These are phyloP conservation scores for Tetrax tetrax DNA, from an alignment of 2,113 vertebrate genomes.

Conservation along the genomic window DNA sequence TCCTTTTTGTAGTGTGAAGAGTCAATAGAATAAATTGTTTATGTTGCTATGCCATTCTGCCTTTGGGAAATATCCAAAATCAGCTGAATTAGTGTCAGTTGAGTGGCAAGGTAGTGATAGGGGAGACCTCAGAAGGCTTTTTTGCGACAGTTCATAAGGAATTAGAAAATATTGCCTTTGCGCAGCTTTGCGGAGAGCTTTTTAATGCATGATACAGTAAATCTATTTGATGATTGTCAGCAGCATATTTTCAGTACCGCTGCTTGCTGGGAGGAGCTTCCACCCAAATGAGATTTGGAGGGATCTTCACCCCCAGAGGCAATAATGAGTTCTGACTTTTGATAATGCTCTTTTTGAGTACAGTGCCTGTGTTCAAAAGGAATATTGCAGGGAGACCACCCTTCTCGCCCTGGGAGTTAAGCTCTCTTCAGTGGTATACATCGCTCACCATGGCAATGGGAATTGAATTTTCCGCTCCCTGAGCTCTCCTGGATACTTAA, in stretches of 20 bases:
- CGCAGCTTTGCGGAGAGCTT: not conserved
- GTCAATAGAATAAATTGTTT: constrained; percentile 2
- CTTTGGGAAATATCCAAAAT: not conserved
- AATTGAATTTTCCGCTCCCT: constrained; percentile 71
- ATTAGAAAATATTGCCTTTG: not conserved
- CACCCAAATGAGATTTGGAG: not conserved
- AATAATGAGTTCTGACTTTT: constrained; percentile 20
- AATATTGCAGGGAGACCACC: constrained; percentile 42
- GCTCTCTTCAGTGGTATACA: not conserved
- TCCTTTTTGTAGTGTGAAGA: not conserved
- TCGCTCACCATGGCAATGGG: constrained; percentile 73
- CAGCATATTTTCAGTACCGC: not conserved
- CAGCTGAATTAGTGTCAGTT: not conserved
- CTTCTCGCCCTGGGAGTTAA: constrained; percentile 29
- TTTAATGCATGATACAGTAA: not conserved
- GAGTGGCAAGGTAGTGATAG: not conserved
- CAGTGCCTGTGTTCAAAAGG: constrained; percentile 19
- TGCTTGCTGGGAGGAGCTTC: not conserved
- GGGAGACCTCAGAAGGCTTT: not conserved
- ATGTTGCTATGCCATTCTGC: not conserved
- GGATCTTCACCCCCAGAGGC: not conserved
- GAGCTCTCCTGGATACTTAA: constrained; percentile 62
- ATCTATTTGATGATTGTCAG: not conserved
- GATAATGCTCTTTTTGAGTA: constrained; percentile 35
- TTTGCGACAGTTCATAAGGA: not conserved